Conservation (phyloP, 2,888 invertebrate genomes). For the Cepaea hortensis region DNA sequence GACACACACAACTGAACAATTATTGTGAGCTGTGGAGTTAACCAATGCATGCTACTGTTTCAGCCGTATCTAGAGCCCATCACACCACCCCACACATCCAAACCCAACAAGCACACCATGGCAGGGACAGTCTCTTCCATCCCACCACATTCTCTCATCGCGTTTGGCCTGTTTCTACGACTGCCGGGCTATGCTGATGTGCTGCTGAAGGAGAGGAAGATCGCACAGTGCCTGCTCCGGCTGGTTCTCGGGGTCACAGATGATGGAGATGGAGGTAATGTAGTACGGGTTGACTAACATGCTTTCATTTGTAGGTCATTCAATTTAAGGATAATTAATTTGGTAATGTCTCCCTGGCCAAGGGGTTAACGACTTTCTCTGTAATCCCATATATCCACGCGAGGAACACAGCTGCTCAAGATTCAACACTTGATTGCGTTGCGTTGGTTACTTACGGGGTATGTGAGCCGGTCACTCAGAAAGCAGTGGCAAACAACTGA, state of each 20-base stretch:
- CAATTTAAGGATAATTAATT: neutral
- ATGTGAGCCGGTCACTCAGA: too few species aligned
- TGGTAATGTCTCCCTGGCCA: neutral
- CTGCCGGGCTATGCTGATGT: constrained; percentile 94
- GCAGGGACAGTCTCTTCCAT: constrained; percentile 68
- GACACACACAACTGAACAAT: neutral
- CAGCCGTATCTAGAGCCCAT: constrained; percentile 61
- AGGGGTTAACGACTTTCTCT: too few species aligned
- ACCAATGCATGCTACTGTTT: neutral
- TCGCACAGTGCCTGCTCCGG: constrained; percentile 90
- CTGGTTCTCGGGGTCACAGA: constrained; percentile 92
- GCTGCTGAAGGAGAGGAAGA: constrained; percentile 85
- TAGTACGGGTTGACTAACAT: neutral
- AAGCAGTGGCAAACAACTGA: too few species aligned
- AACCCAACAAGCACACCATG: constrained; percentile 63
- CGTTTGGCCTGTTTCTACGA: constrained; percentile 91
- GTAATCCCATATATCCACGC: too few species aligned
- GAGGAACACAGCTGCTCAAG: too few species aligned
- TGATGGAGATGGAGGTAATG: constrained; percentile 90
- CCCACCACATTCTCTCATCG: constrained; percentile 92
- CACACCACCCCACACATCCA: constrained; percentile 62
- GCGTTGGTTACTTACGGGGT: too few species aligned
- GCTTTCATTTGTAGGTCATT: neutral
- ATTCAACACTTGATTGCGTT: too few species aligned
- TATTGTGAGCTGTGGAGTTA: neutral